Percentiles rank a stretch among this genome's conserved stretches.
These are phyloP conservation scores for Glyptemys insculpta DNA, from an alignment of 2,797 vertebrate genomes.

Conservation along the genomic window DNA sequence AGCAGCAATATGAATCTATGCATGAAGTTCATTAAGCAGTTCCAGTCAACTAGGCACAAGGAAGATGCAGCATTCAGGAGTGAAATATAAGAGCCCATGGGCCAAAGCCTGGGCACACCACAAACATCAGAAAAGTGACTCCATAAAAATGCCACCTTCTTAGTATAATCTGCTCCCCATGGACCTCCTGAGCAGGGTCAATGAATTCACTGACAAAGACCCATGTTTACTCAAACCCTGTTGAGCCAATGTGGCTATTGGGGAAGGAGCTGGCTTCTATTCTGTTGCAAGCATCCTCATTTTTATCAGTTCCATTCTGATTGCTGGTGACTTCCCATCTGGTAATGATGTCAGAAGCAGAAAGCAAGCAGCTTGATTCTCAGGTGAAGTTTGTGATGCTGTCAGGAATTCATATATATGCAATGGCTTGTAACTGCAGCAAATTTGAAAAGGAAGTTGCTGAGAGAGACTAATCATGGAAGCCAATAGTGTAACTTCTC, in stretches of 20 bases:
- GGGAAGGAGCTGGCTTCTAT: neutral
- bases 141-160: neutral
- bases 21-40: neutral
- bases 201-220: neutral
- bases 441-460: neutral
- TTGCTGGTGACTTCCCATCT: neutral
- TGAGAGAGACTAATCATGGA: neutral
- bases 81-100: accelerated
- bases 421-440: neutral
- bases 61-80: neutral
- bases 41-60: neutral
- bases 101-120: neutral
- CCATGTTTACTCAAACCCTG: neutral
- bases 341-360: too few species aligned
- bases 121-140: neutral
- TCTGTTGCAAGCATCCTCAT: neutral
- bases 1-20: neutral
- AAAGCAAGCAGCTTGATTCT: neutral
- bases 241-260: neutral
- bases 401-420: too few species aligned
- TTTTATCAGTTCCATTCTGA: neutral
- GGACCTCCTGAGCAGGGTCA: neutral
- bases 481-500: neutral
- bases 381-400: neutral
- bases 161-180: neutral